Evolutionary conservation across 2,888 invertebrate genomes (phyloP), one percentile per base, ranked within the genome.

Genomic region (Hirtodrosophila cameraria): DNA sequence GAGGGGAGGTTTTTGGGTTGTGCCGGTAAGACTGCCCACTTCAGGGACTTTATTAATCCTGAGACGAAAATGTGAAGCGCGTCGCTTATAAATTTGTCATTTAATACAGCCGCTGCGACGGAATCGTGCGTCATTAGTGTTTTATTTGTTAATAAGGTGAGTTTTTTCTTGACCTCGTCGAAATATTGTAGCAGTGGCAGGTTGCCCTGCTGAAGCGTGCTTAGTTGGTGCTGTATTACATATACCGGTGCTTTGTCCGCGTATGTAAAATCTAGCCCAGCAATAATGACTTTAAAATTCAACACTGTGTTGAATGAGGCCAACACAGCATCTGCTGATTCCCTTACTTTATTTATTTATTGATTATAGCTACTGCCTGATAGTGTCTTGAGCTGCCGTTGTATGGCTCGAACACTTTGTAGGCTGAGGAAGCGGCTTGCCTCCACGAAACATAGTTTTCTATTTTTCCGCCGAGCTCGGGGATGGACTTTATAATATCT

Each of bases 11-110:
- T n/a, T n/a, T n/a, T n/a, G n/a, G n/a, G n/a, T n/a, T n/a, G n/a
- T n/a, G n/a, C n/a, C n/a, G n/a, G n/a, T n/a, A n/a, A n/a, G n/a
- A n/a, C n/a, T n/a, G n/a, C n/a, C n/a, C n/a, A n/a, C n/a, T n/a
- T n/a, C n/a, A n/a, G n/a, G n/a, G n/a, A n/a, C n/a, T n/a, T n/a
- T n/a, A n/a, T n/a, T n/a, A n/a, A n/a, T n/a, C n/a, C n/a, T n/a
- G n/a, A n/a, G n/a, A n/a, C n/a, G n/a, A n/a, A n/a, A n/a, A n/a
- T n/a, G n/a, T n/a, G n/a, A n/a, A n/a, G n/a, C n/a, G n/a, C 18
- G 2, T 18, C 18, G 7, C 12, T 13, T 33, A 50, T 59, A 20
- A 13, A 41, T 5, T 48, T 48, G 16, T 60, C 25, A 15, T 48
- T 53, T 11, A 48, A 8, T 1, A 31, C 12, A 2, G 25, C 16